phyloP scores from a whole-genome alignment of 37 sponge, comb jelly and placozoan genomes.

The Hormiphora californensis region DNA sequence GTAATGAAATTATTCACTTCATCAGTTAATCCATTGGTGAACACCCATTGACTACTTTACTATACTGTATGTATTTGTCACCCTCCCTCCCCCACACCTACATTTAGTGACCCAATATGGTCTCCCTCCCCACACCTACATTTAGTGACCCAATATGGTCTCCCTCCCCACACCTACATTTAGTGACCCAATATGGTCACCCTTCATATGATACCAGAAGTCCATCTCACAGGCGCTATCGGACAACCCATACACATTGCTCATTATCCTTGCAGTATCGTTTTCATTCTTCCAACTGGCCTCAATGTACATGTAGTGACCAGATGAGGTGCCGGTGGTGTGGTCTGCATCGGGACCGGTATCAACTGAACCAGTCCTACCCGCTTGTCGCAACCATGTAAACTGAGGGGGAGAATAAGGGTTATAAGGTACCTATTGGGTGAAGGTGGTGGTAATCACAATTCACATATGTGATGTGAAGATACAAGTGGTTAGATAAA shows the following conservation, averaged over 20 bases:
- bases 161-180: constrained; percentile 5
- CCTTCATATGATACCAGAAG: constrained; percentile 56
- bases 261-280: background rate
- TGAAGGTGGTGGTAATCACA: no score
- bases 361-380: constrained; percentile 34
- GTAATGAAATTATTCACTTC: no score
- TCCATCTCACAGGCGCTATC: constrained; percentile 52
- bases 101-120: no score
- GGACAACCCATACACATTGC: constrained; percentile 3
- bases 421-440: background rate
- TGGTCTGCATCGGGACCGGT: constrained; percentile 56
- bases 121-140: no score
- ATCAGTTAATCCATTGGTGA: no score
- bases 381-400: constrained; percentile 5
- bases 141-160: no score
- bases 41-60: no score
- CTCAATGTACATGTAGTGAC: constrained; percentile 61
- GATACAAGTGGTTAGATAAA: background rate
- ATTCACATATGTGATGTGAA: background rate
- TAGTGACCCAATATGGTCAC: constrained; percentile 49
- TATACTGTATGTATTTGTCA: no score
- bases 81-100: no score
- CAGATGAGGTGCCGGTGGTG: constrained; percentile 21
- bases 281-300: constrained; percentile 29
- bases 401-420: background rate